Base-by-base conservation (phyloP, 2,888 invertebrate genomes). In the Dicranocentrus wangi region DNA sequence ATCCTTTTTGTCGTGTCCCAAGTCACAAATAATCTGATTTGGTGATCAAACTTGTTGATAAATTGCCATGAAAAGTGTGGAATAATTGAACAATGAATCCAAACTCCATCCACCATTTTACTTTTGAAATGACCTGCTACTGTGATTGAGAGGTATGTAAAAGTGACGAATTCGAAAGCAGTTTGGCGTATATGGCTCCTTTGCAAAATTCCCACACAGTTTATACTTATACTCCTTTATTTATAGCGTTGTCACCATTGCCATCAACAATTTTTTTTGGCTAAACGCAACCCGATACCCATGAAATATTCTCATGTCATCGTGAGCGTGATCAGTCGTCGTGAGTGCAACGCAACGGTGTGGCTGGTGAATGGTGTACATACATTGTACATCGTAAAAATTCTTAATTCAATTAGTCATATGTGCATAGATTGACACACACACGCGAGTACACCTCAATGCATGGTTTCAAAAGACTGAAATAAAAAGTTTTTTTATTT, bases 131-230 rank as follows among this genome's bases (percentile, higher is more conserved):
- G 51, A 55, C 55, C 55, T 55, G 55, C 55, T 55, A 47, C 47
- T n/a, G 47, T 5, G 13, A 32, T 39, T 39, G 39, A 8, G 5
- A 8, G 39, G 5, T 39, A 13, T 39, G 7, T 8, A 13, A 39
- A 39, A 39, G 13, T 8, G 13, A 47, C n/a, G 7, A 47, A 3
- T 47, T 10, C 47, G 13, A n/a, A n/a, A n/a, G n/a, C 47, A 47
- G n/a, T 3, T 47, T n/a, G 3, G 47, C n/a, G 47, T n/a, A 5
- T 5, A 47, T n/a, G 2, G 47, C 2, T 3, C n/a, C 13, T n/a
- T n/a, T 47, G 47, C 2, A 47, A 47, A 47, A 32, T 61, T 61
- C 61, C 61, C 61, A 61, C 61, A 61, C 61, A 61, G 32, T 32
- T 61, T 61, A 61, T 28, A n/a, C n/a, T 32, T 61, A 61, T 32